Conservation (phyloP, 2,113 vertebrate genomes). For the Chelonoidis abingdonii region DNA sequence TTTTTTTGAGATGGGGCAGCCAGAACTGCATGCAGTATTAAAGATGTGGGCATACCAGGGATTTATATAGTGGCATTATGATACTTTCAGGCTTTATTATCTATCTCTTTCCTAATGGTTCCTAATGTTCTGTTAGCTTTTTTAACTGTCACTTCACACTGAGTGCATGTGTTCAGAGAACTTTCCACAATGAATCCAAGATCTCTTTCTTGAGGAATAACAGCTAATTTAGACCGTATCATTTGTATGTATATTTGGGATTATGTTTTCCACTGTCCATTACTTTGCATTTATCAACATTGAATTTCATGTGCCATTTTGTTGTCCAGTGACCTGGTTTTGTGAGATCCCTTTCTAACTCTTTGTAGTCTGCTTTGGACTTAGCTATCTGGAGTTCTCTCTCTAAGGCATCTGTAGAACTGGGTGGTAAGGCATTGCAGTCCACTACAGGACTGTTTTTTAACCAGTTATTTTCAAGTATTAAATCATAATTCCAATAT, state of each 20-base stretch:
- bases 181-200: neutral
- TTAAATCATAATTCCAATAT: neutral
- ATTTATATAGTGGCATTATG: neutral
- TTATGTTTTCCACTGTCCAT: neutral
- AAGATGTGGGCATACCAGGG: neutral
- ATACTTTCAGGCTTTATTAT: neutral
- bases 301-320: neutral
- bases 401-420: neutral
- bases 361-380: neutral
- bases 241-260: neutral
- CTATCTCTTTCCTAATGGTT: neutral
- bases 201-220: neutral
- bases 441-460: neutral
- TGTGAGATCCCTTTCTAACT: neutral
- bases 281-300: neutral
- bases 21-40: neutral
- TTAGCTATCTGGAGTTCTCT: neutral
- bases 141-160: neutral
- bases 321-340: neutral
- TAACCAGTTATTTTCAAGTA: neutral
- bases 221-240: neutral
- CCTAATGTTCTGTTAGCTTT: neutral
- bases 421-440: neutral
- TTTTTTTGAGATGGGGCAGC: neutral
- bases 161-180: neutral